Evolutionary conservation across 2,113 vertebrate species (phyloP).

Genomic region (Crocuta crocuta): DNA sequence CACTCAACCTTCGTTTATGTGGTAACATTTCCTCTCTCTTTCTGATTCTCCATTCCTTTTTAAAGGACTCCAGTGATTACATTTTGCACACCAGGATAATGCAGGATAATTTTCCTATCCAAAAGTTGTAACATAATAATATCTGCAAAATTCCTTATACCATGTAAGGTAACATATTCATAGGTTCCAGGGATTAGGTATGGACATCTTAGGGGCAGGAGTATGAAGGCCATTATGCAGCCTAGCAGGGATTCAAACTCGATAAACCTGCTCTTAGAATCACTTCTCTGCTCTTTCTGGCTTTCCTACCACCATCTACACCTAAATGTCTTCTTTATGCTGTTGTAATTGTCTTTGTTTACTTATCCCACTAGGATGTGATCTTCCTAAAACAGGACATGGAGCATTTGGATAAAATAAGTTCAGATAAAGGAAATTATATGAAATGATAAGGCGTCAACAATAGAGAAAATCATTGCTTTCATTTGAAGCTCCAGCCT

Average conservation of each 20-base stretch:
- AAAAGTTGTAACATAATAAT: not conserved
- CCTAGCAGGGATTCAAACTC: not conserved
- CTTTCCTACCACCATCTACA: not conserved
- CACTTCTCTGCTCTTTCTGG: not conserved
- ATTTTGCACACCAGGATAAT: not conserved
- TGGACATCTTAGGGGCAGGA: not conserved
- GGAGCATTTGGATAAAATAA: not conserved
- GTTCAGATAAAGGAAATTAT: conserved; percentile 18
- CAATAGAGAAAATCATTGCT: not conserved
- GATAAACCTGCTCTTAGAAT: not conserved
- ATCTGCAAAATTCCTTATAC: not conserved
- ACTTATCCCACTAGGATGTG: not conserved
- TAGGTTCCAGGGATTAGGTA: not conserved
- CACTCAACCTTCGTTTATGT: not conserved
- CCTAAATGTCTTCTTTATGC: not conserved
- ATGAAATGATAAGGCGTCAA: not conserved
- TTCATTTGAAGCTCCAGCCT: not conserved
- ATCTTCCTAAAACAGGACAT: not conserved
- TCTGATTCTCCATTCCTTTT: not conserved
- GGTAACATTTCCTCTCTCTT: not conserved
- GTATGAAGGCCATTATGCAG: not conserved
- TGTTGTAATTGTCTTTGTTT: not conserved
- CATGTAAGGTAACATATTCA: not conserved
- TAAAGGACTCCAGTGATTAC: not conserved
- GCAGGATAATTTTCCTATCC: not conserved